Base-by-base conservation (phyloP, 2,113 vertebrate genomes). In the Hystrix brachyura region DNA sequence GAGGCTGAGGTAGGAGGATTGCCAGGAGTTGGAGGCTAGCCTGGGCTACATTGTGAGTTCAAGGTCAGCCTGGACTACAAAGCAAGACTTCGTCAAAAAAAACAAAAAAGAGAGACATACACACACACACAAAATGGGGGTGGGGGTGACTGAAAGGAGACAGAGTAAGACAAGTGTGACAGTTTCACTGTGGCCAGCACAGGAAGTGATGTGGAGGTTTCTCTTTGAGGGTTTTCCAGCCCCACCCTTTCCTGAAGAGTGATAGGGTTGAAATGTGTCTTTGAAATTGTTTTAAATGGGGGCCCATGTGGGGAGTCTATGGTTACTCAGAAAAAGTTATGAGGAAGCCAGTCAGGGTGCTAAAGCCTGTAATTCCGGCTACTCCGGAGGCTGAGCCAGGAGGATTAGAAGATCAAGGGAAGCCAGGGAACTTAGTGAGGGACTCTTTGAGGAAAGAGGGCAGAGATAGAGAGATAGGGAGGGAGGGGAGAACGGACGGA, bases 121-220 rank as follows among this genome's bases (percentile, higher is more conserved):
- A 86, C 85, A 92, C 79, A 83, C 18, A 79, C 38, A 23, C 53
- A 46, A 71, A 85, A 48, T 48, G 62, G 46, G 32, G 34, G 12
- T 5, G 9, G n/a, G 19, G 13, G 38, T 21, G 80, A 72, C 79
- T 91, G 89, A 90, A 87, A 67, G 94, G 74, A 95, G 46, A 62
- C 95, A 96, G 96, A 93, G 82, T 11, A 29, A 67, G 93, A 93
- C 82, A 80, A 59, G 87, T 94, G 83, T 72, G 94, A 94, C 87
- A 85, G 81, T 91, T 97, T 87, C 48, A 43, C 83, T 83, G 83
- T 91, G 60, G 55, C 76, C 71, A 34, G 69, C 87, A 82, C 78
- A 95, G 96, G 97, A 98, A 97, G 91, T 74, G 90, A 74, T 21
- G 64, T 65, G 57, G 78, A 72, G 84, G 74, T 74, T 87, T 88